phyloP scores from a whole-genome alignment of 2,113 vertebrate genomes.

The Enhydra lutris region DNA sequence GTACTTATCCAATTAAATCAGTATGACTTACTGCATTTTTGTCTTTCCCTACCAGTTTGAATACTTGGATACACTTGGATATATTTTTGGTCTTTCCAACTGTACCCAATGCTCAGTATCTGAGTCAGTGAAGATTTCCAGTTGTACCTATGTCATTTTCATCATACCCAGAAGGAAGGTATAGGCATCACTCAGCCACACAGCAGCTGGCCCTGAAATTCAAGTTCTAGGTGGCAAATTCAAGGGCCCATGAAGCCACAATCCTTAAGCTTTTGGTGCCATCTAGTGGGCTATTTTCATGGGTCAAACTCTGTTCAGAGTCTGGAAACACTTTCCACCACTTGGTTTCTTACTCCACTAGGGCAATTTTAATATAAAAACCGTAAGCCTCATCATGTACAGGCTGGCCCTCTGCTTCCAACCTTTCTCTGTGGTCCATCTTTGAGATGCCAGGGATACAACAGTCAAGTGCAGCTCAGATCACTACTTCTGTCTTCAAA shows the following conservation, averaged over 20 bases:
- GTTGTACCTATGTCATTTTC: background rate
- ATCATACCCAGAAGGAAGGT: background rate
- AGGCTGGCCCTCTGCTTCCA: background rate
- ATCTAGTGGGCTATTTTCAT: constrained; percentile 51
- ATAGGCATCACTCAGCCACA: background rate
- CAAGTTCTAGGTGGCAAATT: background rate
- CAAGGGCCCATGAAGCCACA: background rate
- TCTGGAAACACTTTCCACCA: background rate
- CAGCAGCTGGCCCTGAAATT: background rate
- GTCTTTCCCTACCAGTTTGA: background rate
- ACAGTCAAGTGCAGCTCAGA: background rate
- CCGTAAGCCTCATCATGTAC: background rate
- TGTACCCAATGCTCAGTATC: background rate
- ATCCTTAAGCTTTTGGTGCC: constrained; percentile 55
- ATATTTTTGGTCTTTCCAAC: background rate
- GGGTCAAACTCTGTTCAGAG: background rate
- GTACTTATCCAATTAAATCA: background rate
- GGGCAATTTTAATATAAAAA: background rate
- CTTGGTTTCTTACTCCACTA: background rate
- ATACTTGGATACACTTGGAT: background rate
- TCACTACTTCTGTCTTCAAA: background rate
- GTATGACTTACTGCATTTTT: background rate
- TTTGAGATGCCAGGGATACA: background rate
- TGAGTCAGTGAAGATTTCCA: background rate
- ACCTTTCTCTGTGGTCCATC: background rate